phyloP scores from a whole-genome alignment of 2,113 vertebrate genomes.

The Ursus arctos region DNA sequence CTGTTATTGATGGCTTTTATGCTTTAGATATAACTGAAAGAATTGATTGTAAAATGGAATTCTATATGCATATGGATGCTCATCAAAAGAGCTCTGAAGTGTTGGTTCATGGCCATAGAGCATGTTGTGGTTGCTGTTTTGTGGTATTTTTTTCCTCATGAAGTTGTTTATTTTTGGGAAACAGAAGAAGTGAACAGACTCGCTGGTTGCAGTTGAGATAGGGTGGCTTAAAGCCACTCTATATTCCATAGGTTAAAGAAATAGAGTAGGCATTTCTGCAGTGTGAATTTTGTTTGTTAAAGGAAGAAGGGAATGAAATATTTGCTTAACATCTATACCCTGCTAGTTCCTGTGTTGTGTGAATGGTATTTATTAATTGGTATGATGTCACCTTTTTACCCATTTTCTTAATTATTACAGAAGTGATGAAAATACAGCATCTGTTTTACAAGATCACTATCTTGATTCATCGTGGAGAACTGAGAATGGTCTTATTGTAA shows the following conservation, averaged over 20 bases:
- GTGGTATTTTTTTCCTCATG: background rate
- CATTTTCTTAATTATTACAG: slow-evolving; percentile 86
- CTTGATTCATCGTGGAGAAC: slow-evolving; percentile 94
- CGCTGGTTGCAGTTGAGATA: background rate
- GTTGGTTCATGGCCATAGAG: background rate
- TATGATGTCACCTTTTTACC: background rate
- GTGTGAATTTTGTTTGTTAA: background rate
- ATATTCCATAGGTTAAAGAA: background rate
- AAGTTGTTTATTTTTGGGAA: slow-evolving; percentile 50
- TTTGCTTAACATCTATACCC: background rate
- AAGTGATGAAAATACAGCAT: slow-evolving; percentile 83
- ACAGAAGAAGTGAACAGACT: background rate
- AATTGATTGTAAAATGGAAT: background rate
- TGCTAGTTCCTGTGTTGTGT: background rate
- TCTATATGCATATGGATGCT: background rate
- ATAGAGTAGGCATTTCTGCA: background rate
- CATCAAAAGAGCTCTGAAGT: background rate
- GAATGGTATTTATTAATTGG: background rate
- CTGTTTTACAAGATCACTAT: slow-evolving; percentile 91
- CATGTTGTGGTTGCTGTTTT: background rate
- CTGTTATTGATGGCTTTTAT: background rate
- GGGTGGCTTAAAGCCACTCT: background rate
- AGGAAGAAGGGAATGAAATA: background rate
- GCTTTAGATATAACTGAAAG: slow-evolving; percentile 13
- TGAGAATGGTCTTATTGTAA: slow-evolving; percentile 91